Evolutionary conservation across 2,888 invertebrate species (phyloP).

Genomic region (Tenthredo amoena): DNA sequence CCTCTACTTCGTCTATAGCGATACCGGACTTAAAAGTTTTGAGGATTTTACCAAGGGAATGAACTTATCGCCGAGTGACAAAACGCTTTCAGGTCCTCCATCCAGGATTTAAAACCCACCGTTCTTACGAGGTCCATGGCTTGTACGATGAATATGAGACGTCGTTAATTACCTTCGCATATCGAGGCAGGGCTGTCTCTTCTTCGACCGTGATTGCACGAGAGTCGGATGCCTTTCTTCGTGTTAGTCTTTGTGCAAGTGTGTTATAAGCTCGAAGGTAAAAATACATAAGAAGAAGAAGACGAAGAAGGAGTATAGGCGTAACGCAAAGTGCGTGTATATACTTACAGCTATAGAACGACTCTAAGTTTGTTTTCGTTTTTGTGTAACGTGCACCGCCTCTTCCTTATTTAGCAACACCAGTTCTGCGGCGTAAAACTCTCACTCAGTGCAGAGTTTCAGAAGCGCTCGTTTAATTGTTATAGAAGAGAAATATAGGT

Average conservation of each 20-base stretch:
- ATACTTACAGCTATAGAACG: background rate
- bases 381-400: background rate
- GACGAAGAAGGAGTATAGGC: background rate
- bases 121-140: background rate
- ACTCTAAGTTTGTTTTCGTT: constrained; percentile 4
- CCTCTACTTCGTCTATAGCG: constrained; percentile 34
- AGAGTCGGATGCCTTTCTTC: background rate
- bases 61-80: constrained; percentile 47
- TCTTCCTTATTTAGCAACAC: constrained; percentile 48
- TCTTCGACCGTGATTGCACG: constrained; percentile 14
- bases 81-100: constrained; percentile 41
- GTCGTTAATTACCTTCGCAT: constrained; percentile 47
- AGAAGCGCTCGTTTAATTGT: constrained; percentile 39
- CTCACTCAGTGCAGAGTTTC: constrained; percentile 19
- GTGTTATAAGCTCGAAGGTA: background rate
- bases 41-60: constrained; percentile 20
- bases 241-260: background rate
- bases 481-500: constrained; percentile 26
- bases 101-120: constrained; percentile 31
- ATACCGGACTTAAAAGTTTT: background rate
- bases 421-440: constrained; percentile 37
- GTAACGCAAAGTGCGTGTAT: constrained; percentile 20
- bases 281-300: background rate
- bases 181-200: constrained; percentile 40
- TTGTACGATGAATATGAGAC: constrained; percentile 36